Evolutionary conservation across 1,140 invertebrate species (phyloP).

Genomic region (Drosophila auraria): DNA sequence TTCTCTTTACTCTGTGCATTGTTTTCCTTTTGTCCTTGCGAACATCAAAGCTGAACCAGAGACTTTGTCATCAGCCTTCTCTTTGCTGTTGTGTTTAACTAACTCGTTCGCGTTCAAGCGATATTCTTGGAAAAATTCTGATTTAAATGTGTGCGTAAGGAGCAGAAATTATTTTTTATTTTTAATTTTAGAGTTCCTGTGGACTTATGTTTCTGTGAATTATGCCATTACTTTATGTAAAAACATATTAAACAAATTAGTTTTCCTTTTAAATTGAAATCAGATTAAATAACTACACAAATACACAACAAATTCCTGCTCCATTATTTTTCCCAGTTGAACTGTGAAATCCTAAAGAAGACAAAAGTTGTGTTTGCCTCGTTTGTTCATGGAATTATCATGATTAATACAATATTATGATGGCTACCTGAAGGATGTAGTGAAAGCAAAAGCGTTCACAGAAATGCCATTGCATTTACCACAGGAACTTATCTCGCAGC

Average conservation of each 20-base stretch:
- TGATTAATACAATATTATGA: slow-evolving; percentile 54
- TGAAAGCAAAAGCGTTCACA: slow-evolving; percentile 20
- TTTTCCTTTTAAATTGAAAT: not conserved
- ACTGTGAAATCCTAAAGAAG: slow-evolving; percentile 14
- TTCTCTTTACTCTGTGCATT: slow-evolving; percentile 43
- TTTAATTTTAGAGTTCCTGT: not conserved
- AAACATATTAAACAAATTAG: not conserved
- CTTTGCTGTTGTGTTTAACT: slow-evolving; percentile 41
- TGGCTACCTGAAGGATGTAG: slow-evolving; percentile 50
- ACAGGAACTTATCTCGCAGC: slow-evolving; percentile 28
- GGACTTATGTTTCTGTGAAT: too few relatives aligned
- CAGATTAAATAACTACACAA: not conserved
- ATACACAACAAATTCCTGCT: not conserved
- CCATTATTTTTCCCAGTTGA: not conserved
- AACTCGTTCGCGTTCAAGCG: slow-evolving; percentile 46
- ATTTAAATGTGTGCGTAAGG: slow-evolving; percentile 10
- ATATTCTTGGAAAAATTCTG: slow-evolving; percentile 26
- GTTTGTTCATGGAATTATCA: slow-evolving; percentile 17
- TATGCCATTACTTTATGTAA: too few relatives aligned
- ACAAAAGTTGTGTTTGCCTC: not conserved
- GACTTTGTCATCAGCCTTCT: slow-evolving; percentile 68
- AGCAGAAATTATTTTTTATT: slow-evolving; percentile 3
- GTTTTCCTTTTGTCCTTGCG: slow-evolving; percentile 67
- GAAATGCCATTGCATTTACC: slow-evolving; percentile 25
- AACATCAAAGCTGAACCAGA: slow-evolving; percentile 68